Evolutionary conservation across 30 jellyfish, hydroid and myxozoan species (phyloP), one percentile per base, ranked within the genome.

Genomic region (Cassiopea xamachana): DNA sequence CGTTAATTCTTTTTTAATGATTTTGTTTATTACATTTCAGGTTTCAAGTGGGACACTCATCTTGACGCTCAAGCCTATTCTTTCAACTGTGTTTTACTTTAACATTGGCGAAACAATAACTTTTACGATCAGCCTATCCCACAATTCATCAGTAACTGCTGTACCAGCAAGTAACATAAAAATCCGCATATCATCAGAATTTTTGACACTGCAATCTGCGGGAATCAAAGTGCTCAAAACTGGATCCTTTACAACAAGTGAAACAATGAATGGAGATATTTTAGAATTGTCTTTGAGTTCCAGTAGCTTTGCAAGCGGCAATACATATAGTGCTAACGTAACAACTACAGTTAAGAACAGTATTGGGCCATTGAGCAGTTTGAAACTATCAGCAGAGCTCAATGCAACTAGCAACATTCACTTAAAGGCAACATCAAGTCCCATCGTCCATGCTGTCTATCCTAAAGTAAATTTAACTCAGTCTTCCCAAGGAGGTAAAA

Each of bases 391-490:
- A 1, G 97, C 92, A 47, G 82, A 75, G 49, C 84, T 82, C 12
- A 87, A 86, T 45, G 87, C 90, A 14, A 78, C 90, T 0, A 59
- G 93, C 10, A 87, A 85, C 82, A 89, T 59, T 81, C 64, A 61
- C 48, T 19, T 79, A 49, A 79, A 75, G 14, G 72, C 18, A 16
- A 79, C 79, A 1, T 89, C 98, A 0, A 14, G 83, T 15, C 98
- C 98, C 2, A 85, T 82, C 12, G 91, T 94, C 44, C 90, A 77
- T 69, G 97, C 94, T 17, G 98, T 94, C 62, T 94, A 83, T 83
- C 98, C 98, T 1, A 82, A 72, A 48, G 98, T 94, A 83, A 93
- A 93, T 79, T 71, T 93, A 39, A 82, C 97, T 17, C 74, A 91
- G 69, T 13, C 61, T 2, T 18, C 72, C 2, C 50, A 44, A 6